Percentiles rank a stretch among this genome's conserved stretches.
These are phyloP conservation scores for Otolemur garnettii DNA, from an alignment of 2,113 vertebrate genomes.

Conservation along the genomic window DNA sequence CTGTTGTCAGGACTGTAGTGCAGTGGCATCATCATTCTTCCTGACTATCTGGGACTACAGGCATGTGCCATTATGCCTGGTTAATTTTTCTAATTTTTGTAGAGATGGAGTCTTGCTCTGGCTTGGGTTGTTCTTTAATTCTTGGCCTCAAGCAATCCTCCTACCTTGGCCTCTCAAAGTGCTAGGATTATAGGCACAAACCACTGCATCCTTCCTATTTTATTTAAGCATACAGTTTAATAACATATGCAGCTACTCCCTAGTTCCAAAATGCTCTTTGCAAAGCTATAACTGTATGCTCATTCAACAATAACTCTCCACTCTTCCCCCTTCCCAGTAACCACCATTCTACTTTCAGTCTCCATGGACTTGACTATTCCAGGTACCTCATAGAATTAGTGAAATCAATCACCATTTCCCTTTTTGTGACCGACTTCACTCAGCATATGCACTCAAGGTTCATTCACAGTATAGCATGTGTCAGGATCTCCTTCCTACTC, in stretches of 20 bases:
- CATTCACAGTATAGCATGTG: not conserved
- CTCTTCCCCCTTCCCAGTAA: not conserved
- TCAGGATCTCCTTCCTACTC: not conserved
- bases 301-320: not conserved
- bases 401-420: not conserved
- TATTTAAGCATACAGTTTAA: not conserved
- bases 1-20: too few species aligned
- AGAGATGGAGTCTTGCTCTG: too few species aligned
- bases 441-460: not conserved
- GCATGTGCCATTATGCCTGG: too few species aligned
- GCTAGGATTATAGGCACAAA: too few species aligned
- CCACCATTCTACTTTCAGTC: not conserved
- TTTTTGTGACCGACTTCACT: slow-evolving; percentile 37
- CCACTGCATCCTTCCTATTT: too few species aligned
- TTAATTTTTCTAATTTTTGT: too few species aligned
- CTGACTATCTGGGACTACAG: too few species aligned
- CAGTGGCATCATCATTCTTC: too few species aligned
- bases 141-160: too few species aligned
- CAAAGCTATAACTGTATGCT: not conserved
- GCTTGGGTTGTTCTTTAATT: too few species aligned
- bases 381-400: not conserved
- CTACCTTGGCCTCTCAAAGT: too few species aligned
- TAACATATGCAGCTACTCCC: not conserved
- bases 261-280: not conserved
- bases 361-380: not conserved